Conservation (phyloP, 2,113 vertebrate genomes). For the Toxotes jaculatrix region DNA sequence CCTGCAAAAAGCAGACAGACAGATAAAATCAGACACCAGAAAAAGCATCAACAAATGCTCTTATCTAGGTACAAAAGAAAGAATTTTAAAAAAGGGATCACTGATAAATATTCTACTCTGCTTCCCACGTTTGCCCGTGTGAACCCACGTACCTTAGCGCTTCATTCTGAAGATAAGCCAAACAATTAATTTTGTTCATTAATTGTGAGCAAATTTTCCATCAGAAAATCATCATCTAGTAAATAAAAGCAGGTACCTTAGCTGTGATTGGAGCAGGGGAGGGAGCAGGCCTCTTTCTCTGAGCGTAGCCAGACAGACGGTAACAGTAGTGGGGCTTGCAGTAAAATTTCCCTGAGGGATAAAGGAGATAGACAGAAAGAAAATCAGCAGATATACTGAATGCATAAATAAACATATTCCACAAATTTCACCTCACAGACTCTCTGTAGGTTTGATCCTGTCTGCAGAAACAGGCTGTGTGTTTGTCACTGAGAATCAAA, state of each 20-base stretch:
- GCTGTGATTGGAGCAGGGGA: constrained; percentile 78
- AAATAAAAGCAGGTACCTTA: constrained; percentile 85
- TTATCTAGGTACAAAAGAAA: background rate
- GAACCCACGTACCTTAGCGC: no score
- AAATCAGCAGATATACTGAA: background rate
- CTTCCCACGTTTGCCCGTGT: background rate
- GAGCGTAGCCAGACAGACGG: constrained; percentile 92
- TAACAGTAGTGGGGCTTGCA: constrained; percentile 99
- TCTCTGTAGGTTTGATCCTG: constrained; percentile 5
- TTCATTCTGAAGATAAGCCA: constrained; percentile 4
- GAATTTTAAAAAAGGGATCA: background rate
- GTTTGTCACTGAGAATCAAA: constrained; percentile 5
- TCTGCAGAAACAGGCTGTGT: background rate
- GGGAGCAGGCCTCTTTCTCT: constrained; percentile 95
- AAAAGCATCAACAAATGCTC: background rate
- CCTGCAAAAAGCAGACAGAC: constrained; percentile 78
- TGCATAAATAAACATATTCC: background rate
- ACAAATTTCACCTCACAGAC: background rate
- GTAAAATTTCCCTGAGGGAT: constrained; percentile 95
- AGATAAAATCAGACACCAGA: background rate
- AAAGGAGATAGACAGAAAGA: constrained; percentile 25
- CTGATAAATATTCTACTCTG: background rate
- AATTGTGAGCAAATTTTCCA: background rate
- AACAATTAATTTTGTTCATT: background rate
- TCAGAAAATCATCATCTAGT: background rate